Evolutionary conservation across 2,797 vertebrate genomes (phyloP), one percentile per base, ranked within the genome.

Genomic region (Artibeus lituratus): DNA sequence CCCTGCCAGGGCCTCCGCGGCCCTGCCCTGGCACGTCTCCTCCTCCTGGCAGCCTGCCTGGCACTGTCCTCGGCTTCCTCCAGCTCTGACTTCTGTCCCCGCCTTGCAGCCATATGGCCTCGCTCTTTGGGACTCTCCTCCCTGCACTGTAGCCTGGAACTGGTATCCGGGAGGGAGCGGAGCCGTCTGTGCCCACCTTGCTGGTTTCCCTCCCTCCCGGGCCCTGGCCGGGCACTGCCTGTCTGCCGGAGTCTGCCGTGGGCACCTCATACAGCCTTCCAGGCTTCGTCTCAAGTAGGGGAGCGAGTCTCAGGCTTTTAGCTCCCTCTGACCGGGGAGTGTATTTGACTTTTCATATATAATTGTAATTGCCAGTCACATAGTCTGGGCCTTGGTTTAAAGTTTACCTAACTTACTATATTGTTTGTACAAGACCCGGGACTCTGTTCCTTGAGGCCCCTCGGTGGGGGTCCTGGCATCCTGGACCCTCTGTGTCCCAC

Each of bases 221-320:
- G 42, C 42, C 37, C 12, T 1, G 0, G 19, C 32, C 19, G 26
- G 57, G 3, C 0, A 0, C 14, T 57, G 57, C 59, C 21, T 77
- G 0, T 32, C 32, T 77, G 44, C 84, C 10, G 11, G 0, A 35
- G 14, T 73, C 62, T 35, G 15, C 37, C 70, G 12, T 22, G 7
- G 10, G 24, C 14, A 26, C 35, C 49, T 77, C 51, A 2, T n/a
- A 2, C 1, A 29, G 7, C 57, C 24, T 37, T 5, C 10, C 0
- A 59, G 57, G 57, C 10, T 59, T 59, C 37, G 5, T 22, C 78
- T 42, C 21, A 32, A 18, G 47, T 4, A 57, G 29, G 10, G 21
- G 26, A 74, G 16, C 2, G 39, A 57, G n/a, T 49, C 55, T 84
- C 85, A 44, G 10, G 1, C 0, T 37, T 44, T 67, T 37, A 4